Base-by-base conservation (phyloP, 1,140 invertebrate genomes). In the Heterodera carotae region DNA sequence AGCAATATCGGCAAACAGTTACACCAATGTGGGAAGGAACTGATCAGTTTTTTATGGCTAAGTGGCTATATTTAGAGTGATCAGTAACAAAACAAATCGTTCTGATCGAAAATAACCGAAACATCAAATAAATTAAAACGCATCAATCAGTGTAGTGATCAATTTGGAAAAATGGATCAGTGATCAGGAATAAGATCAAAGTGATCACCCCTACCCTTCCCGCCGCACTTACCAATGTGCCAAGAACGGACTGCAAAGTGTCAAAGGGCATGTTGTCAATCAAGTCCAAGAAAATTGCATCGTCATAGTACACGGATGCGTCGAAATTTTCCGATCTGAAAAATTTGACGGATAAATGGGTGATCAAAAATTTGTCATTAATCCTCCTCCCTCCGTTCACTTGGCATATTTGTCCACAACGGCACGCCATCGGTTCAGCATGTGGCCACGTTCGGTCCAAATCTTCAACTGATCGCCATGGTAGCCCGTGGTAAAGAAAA, bases 201-300 rank as follows among this genome's bases (percentile, higher is more conserved):
- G 2, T 43, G 39, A 43, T 43, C 39, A 43, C 6, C 6, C 39
- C 6, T 8, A 43, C 6, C 39, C 6, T 8, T 43, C 39, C 6
- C 25, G 15, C 29, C 8, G n/a, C 62, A 66, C 62, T 29, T 2
- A 74, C 71, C 6, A 86, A 67, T 33, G 86, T 86, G 59, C 86
- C 86, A 4, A 86, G 39, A 4, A 85, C 81, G 3, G 83, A 85
- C 53, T 87, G 84, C 81, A 89, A 80, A 2, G 89, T 89, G 75
- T 89, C 88, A 7, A 84, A 83, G 33, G 89, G 81, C 68, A 90
- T 88, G 43, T 83, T 83, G 15, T 89, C 88, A 74, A 89, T 89
- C 69, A 90, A 88, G 76, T 87, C 85, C 12, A 88, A 73, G 64
- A 86, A 88, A 27, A 85, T 76, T 34, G 76, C 80, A 64, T 87